Conservation (phyloP, 1,140 invertebrate species). For the Megalopta genalis region DNA sequence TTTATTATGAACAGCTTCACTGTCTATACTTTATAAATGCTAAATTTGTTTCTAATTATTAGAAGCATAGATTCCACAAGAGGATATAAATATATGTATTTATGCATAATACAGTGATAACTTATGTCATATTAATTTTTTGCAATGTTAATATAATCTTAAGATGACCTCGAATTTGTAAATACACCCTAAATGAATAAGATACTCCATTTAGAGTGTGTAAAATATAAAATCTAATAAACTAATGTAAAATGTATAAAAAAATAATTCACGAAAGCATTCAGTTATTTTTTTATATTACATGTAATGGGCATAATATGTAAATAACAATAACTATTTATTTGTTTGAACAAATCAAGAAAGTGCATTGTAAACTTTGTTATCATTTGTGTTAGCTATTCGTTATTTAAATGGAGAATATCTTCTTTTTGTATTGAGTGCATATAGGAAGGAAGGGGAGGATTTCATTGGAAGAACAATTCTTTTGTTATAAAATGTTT, state of each 20-base stretch:
- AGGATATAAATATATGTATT: conserved; percentile 13
- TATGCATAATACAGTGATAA: conserved; percentile 13
- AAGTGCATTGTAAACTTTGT: conserved; percentile 17
- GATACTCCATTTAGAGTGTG: conserved; percentile 39
- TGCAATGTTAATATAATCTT: conserved; percentile 10
- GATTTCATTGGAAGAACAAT: conserved; percentile 15
- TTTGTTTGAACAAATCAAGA: conserved; percentile 15
- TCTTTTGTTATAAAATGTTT: conserved; percentile 78
- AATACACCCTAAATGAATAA: conserved; percentile 42
- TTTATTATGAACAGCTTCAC: not conserved
- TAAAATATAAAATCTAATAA: conserved; percentile 29
- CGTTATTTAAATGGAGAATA: conserved; percentile 18
- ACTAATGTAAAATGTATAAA: conserved; percentile 23
- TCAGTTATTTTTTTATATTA: conserved; percentile 55
- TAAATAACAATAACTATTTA: conserved; percentile 51
- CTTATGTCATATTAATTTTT: conserved; percentile 4
- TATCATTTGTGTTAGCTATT: conserved; percentile 28
- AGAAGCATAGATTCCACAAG: conserved; percentile 1
- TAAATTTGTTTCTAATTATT: conserved; percentile 11
- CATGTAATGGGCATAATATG: conserved; percentile 41
- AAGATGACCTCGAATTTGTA: conserved; percentile 24
- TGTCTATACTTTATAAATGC: not conserved
- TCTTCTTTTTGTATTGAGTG: not conserved
- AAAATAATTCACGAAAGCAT: conserved; percentile 39
- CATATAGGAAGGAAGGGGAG: conserved; percentile 24